Evolutionary conservation across 2,797 vertebrate genomes (phyloP).

Genomic region (Heliangelus exortis): DNA sequence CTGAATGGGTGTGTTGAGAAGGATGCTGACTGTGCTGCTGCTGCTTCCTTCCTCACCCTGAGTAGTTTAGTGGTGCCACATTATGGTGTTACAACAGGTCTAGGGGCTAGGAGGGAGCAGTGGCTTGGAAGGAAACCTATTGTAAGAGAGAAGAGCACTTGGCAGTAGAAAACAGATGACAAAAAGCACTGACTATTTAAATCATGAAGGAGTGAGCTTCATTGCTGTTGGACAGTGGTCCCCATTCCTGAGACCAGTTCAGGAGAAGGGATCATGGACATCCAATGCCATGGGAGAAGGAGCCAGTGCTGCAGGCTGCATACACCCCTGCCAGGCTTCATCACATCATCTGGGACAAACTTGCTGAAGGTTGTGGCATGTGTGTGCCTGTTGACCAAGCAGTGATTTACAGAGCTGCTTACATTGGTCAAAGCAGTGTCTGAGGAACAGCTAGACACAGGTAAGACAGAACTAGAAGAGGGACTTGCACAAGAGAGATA

Average conservation of each 20-base stretch:
- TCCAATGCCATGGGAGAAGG: neutral
- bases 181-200: neutral
- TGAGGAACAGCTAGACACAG: neutral
- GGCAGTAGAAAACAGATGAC: neutral
- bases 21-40: neutral
- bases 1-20: neutral
- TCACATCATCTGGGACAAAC: neutral
- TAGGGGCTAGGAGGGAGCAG: neutral
- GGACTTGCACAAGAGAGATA: neutral
- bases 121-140: neutral
- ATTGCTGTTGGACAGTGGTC: neutral
- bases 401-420: neutral
- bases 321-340: neutral
- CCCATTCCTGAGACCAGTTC: neutral
- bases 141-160: neutral
- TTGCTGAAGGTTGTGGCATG: rapidly evolving
- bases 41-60: neutral
- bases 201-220: neutral
- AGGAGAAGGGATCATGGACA: rapidly evolving
- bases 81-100: neutral
- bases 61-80: neutral
- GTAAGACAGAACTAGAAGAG: neutral
- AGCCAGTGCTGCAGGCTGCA: neutral
- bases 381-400: neutral
- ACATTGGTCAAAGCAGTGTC: neutral